A percentile compares a stretch with the other conserved stretches of the same genome.
These are phyloP conservation scores for Lepidurus couesii DNA, from an alignment of 1,140 invertebrate species.

Conservation along the genomic window DNA sequence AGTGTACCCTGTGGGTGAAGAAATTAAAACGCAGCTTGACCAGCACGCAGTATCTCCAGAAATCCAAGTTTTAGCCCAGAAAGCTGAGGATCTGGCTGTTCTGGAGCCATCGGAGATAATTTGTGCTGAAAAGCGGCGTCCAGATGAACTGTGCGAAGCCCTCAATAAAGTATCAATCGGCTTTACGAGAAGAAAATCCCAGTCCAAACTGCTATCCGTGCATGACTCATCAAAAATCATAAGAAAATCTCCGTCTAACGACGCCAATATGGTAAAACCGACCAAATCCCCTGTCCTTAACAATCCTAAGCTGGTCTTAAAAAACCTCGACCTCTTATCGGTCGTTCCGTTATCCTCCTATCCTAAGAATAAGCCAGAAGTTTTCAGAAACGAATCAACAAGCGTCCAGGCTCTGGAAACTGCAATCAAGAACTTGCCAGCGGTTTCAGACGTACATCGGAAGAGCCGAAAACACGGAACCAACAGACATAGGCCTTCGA, in stretches of 20 bases:
- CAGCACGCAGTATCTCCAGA: background rate
- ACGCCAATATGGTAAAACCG: background rate
- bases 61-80: background rate
- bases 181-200: background rate
- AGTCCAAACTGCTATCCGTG: background rate
- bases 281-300: background rate
- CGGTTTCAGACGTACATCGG: background rate
- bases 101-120: background rate
- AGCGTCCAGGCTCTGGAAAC: background rate
- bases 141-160: background rate
- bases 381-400: background rate
- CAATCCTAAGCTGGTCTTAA: background rate
- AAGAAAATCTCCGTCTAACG: background rate
- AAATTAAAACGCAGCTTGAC: background rate
- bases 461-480: background rate
- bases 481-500: background rate
- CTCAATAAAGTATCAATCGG: background rate
- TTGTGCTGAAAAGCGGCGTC: background rate
- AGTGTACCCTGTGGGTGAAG: background rate
- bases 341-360: background rate
- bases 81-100: background rate
- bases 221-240: background rate
- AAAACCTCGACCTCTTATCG: background rate
- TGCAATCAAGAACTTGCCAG: slow-evolving; percentile 6
- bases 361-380: background rate